These are phyloP conservation scores for Diphyllodes magnificus DNA, from an alignment of 2,113 vertebrate species.

Conservation along the genomic window DNA sequence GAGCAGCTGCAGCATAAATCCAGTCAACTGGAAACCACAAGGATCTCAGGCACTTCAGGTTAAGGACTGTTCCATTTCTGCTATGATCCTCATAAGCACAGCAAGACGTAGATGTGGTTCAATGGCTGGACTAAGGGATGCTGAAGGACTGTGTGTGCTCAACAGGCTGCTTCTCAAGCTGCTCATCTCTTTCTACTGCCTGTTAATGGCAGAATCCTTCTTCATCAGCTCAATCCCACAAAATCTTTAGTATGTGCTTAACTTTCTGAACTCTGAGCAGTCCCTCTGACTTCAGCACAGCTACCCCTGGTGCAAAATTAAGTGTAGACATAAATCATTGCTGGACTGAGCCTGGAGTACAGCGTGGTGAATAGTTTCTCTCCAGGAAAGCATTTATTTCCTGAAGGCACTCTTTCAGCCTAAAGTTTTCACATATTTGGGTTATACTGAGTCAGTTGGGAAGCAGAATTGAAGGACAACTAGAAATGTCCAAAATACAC, in stretches of 20 bases:
- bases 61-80: background rate
- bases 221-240: background rate
- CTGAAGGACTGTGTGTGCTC: background rate
- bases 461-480: background rate
- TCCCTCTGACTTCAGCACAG: background rate
- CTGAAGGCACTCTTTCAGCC: background rate
- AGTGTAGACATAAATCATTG: constrained; percentile 10
- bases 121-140: background rate
- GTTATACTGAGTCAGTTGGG: background rate
- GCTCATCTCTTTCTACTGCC: background rate
- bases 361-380: background rate
- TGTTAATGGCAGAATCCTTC: background rate
- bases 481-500: background rate
- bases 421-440: background rate
- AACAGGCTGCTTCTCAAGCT: background rate
- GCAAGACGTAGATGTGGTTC: background rate
- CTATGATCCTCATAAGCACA: background rate
- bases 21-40: background rate
- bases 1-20: background rate
- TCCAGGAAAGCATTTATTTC: constrained; percentile 28
- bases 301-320: background rate
- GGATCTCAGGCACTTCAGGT: background rate
- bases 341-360: background rate
- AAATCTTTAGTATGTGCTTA: background rate
- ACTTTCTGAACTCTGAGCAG: background rate